Evolutionary conservation across 2,888 invertebrate genomes (phyloP), one percentile per base, ranked within the genome.

Genomic region (Spicauda simplicius): DNA sequence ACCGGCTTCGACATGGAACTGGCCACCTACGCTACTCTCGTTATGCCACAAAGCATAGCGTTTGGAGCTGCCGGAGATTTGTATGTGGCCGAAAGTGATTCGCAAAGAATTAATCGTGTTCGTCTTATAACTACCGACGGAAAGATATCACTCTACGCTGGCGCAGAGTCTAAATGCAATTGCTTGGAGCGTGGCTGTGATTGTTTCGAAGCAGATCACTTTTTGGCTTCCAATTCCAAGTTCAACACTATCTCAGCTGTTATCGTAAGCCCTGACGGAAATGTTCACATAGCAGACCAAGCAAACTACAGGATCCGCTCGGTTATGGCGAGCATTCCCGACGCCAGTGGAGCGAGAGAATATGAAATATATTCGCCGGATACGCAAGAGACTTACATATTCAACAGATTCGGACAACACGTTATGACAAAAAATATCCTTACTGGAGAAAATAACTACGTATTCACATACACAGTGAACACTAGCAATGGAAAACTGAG

Each of bases 291-390:
- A 62, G 98, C 98, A 0, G 99, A 99, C 86, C 98, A 98, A 90
- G 98, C 97, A 0, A 97, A 97, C 81, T 97, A 97, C 78, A 95
- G 98, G 77, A 97, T 98, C 63, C 94, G 98, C 53, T 97, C 97
- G 0, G 97, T 98, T 0, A 97, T 97, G 95, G 97, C 97, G 0
- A 97, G 97, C 77, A 97, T 98, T 70, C 98, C 98, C 0, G 97
- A 97, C 74, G 97, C 97, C 0, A 97, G 97, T 76, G 95, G 95
- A 0, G 95, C 96, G 0, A 93, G 97, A 55, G 97, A 98, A 81
- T 99, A 99, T 83, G 98, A 98, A 85, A 98, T 99, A 68, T 97
- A 97, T 79, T 98, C 98, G 0, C 97, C 99, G 0, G 98, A 98
- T 77, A 97, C 98, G 3, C 98, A 99, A 86, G 99, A 99, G 86